Evolutionary conservation across 2,113 vertebrate species (phyloP).

Genomic region (Upupa epops): DNA sequence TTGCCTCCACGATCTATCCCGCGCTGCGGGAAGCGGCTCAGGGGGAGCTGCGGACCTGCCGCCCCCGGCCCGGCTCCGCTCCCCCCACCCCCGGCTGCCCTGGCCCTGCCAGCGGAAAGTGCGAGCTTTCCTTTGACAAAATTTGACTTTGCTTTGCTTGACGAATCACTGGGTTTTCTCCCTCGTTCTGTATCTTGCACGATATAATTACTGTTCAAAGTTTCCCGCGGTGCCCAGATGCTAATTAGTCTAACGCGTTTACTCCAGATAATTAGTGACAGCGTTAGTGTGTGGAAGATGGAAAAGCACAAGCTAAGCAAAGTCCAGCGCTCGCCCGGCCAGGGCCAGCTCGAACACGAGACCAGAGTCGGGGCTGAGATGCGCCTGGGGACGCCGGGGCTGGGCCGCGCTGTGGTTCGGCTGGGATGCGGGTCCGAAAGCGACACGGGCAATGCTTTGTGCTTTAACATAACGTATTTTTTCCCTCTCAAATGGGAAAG

Average conservation of each 20-base stretch:
- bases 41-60: not conserved
- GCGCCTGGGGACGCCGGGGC: not conserved
- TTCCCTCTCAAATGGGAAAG: not conserved
- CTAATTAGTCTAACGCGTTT: conserved; percentile 57
- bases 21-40: not conserved
- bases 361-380: not conserved
- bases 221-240: conserved; percentile 48
- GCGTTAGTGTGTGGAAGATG: conserved; percentile 4
- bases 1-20: not conserved
- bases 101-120: not conserved
- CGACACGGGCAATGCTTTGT: not conserved
- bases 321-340: not conserved
- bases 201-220: conserved; percentile 37
- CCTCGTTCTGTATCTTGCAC: not conserved
- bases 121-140: no score
- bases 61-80: not conserved
- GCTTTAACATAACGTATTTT: not conserved
- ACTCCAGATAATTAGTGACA: conserved; percentile 35
- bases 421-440: not conserved
- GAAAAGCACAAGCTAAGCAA: not conserved
- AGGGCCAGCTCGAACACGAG: not conserved
- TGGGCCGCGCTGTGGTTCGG: not conserved
- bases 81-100: not conserved
- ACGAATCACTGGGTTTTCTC: not conserved
- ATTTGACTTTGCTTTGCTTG: not conserved